Base-by-base conservation (phyloP, 2,888 invertebrate species). In the Drosophila subsilvestris region DNA sequence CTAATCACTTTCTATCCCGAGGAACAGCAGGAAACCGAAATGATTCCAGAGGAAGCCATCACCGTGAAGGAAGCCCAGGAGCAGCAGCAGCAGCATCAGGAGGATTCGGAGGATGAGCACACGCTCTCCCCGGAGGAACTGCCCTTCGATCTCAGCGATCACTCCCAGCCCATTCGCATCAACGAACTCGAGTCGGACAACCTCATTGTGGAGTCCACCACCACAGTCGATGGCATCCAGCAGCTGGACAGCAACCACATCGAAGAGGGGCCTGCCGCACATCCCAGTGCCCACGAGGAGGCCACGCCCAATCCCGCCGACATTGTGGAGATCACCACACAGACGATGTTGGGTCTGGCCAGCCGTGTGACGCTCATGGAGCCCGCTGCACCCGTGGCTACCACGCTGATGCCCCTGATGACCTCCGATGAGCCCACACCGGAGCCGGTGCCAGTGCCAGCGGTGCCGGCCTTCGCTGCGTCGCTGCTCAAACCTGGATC, bases 311-410 rank as follows among this genome's bases (percentile, higher is more conserved):
- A 89, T 51, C 89, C 90, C 2, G 86, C 86, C 2, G 90, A 89
- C 42, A 90, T 89, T 49, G 78, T 89, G 0, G 91, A 91, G 69
- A 85, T 91, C 44, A 92, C 93, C 32, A 92, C 91, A 1, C 92
- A 91, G 65, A 91, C 92, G 2, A 90, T 92, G 91, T 63, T 91
- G 49, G 90, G 89, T n/a, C 70, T 92, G 72, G 91, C 92, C 7
- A 92, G 89, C 62, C 91, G 93, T 54, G 92, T 92, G 0, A 93
- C 93, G 0, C 81, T 92, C 0, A 93, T 93, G 93, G 93, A 93
- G 82, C 93, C 93, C 3, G 88, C 91, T 8, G 91, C 92, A 74
- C 84, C 92, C 65, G 63, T 91, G 53, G 73, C 86, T 51, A 90
- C 91, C 56, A 90, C 91, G 45, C 68, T 91, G 6, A 87, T 72